Evolutionary conservation across 2,888 invertebrate species (phyloP).

Genomic region (Nemotelus pantherinus): DNA sequence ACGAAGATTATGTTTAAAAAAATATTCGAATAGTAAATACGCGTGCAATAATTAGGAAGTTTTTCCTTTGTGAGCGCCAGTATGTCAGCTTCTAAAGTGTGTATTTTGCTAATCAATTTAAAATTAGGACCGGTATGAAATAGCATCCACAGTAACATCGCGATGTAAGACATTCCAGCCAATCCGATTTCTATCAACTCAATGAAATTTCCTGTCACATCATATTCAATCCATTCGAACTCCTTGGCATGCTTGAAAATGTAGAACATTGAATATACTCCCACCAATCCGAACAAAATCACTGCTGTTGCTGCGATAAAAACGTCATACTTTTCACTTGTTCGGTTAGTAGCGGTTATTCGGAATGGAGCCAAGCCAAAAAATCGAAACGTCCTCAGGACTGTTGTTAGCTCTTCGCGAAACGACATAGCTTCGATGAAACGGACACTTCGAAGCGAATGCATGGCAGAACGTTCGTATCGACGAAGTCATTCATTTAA

Average conservation of each 20-base stretch:
- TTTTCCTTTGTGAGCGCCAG: background rate
- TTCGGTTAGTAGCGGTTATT: too few relatives aligned
- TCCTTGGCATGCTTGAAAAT: conserved; percentile 16
- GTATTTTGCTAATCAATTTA: conserved; percentile 15
- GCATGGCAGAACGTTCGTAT: too few relatives aligned
- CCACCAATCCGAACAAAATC: background rate
- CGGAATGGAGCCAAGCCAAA: too few relatives aligned
- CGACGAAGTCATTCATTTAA: too few relatives aligned
- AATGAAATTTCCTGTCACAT: conserved; percentile 32
- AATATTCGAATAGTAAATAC: background rate
- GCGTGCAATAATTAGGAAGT: background rate
- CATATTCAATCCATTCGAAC: conserved; percentile 31
- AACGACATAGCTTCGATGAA: too few relatives aligned
- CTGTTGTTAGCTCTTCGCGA: too few relatives aligned
- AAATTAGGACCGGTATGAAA: background rate
- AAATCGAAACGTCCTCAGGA: too few relatives aligned
- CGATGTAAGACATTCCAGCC: conserved; percentile 9
- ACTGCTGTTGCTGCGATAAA: background rate
- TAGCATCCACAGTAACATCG: conserved; percentile 23
- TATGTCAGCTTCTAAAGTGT: conserved; percentile 5
- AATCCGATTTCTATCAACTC: conserved; percentile 26
- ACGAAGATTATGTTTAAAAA: conserved; percentile 4
- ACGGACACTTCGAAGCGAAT: too few relatives aligned
- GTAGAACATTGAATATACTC: background rate
- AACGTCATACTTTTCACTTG: background rate